Evolutionary conservation across 2,113 vertebrate species (phyloP).

Genomic region (Mixornis gularis): DNA sequence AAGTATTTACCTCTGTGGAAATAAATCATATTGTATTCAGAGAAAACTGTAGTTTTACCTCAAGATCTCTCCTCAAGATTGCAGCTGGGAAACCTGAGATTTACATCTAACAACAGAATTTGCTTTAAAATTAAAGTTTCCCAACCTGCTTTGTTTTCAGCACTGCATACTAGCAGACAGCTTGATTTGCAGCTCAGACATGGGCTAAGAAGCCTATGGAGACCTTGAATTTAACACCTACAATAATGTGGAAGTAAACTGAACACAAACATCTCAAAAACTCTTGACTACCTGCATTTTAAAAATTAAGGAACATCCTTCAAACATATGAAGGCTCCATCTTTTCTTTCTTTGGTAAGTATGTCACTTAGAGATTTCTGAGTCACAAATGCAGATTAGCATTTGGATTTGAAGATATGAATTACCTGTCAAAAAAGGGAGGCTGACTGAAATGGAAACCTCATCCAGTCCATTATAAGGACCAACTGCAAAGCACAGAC

Average conservation of each 20-base stretch:
- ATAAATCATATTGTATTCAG: not conserved
- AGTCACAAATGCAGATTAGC: constrained; percentile 52
- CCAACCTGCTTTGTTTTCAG: not conserved
- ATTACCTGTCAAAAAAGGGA: constrained; percentile 9
- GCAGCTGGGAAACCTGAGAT: not conserved
- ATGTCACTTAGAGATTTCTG: constrained; percentile 16
- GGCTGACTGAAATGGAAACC: not conserved
- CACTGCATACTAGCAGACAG: not conserved
- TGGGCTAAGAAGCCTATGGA: not conserved
- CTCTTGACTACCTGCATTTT: not conserved
- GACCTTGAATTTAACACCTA: not conserved
- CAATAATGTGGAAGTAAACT: not conserved
- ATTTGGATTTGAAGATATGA: constrained; percentile 44
- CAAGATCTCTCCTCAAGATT: not conserved
- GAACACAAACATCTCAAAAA: not conserved
- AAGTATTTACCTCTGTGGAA: not conserved
- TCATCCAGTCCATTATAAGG: not conserved
- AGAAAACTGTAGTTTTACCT: not conserved
- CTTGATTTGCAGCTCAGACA: not conserved
- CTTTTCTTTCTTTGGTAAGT: not conserved
- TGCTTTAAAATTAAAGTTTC: not conserved
- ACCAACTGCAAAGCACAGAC: not conserved
- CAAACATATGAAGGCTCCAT: not conserved
- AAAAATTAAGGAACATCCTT: not conserved
- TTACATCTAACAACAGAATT: not conserved